These are phyloP conservation scores for Heliangelus exortis DNA, from an alignment of 2,797 vertebrate genomes.

Conservation along the genomic window DNA sequence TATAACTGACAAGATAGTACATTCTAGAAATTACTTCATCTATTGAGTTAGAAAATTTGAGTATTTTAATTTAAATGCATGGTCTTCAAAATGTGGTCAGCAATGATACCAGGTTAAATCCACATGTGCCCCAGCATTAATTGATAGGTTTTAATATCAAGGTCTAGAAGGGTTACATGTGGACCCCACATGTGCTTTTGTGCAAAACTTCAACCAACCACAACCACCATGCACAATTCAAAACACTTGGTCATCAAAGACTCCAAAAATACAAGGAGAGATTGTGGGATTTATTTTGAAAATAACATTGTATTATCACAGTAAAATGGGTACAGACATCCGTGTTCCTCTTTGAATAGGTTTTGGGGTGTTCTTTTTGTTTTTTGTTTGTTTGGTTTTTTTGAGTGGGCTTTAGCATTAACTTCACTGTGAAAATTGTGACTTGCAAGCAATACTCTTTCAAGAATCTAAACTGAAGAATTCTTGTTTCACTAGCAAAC, in stretches of 20 bases:
- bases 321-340: neutral
- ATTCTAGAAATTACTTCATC: neutral
- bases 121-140: neutral
- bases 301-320: neutral
- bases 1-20: neutral
- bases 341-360: neutral
- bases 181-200: neutral
- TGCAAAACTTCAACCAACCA: neutral
- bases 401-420: neutral
- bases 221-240: neutral
- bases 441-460: neutral
- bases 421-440: neutral
- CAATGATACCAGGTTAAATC: neutral
- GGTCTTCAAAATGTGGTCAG: neutral
- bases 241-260: slow-evolving; percentile 30
- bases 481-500: slow-evolving; percentile 8
- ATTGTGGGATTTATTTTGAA: slow-evolving; percentile 9
- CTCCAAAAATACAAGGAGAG: slow-evolving; percentile 18
- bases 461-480: neutral
- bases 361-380: neutral
- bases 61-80: neutral
- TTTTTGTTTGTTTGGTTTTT: neutral
- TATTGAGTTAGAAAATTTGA: neutral
- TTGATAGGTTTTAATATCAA: neutral
- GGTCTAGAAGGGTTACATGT: neutral